Evolutionary conservation across 2,888 invertebrate species (phyloP).

Genomic region (Zygothrica quintamaculata): DNA sequence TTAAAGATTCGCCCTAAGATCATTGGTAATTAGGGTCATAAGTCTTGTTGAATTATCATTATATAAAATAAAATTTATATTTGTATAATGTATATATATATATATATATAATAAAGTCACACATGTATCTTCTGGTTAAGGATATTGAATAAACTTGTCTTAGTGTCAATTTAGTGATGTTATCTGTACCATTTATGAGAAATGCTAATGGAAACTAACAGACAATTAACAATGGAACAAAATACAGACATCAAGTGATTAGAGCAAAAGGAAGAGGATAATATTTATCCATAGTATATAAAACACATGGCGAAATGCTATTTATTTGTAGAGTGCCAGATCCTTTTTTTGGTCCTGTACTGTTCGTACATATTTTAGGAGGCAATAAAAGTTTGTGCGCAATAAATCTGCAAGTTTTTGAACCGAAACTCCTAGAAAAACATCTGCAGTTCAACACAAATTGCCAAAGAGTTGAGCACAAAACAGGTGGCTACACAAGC

Average conservation of each 20-base stretch:
- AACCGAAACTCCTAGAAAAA: conserved; percentile 65
- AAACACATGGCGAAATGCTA: conserved; percentile 54
- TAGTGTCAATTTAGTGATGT: no score
- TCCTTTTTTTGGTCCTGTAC: conserved; percentile 59
- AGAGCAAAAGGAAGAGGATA: no score
- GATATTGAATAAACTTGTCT: no score
- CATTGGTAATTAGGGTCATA: no score
- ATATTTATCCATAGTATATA: conserved; percentile 39
- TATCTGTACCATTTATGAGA: no score
- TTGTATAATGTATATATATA: no score
- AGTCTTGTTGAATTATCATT: no score
- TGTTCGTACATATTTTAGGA: conserved; percentile 71
- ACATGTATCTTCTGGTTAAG: no score
- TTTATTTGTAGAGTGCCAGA: conserved; percentile 58
- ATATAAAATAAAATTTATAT: no score
- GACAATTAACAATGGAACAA: conserved; percentile 38
- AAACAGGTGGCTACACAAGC: conserved; percentile 66
- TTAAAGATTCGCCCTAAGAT: no score
- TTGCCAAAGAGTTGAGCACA: conserved; percentile 66
- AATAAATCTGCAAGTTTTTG: conserved; percentile 79
- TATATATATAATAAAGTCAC: no score
- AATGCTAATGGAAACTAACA: conserved; percentile 17
- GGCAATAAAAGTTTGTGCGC: conserved; percentile 79
- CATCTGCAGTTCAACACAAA: conserved; percentile 70
- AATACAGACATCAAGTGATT: conserved; percentile 13